These are phyloP conservation scores for Dipodomys ordii DNA, from an alignment of 2,113 vertebrate genomes.

Conservation along the genomic window DNA sequence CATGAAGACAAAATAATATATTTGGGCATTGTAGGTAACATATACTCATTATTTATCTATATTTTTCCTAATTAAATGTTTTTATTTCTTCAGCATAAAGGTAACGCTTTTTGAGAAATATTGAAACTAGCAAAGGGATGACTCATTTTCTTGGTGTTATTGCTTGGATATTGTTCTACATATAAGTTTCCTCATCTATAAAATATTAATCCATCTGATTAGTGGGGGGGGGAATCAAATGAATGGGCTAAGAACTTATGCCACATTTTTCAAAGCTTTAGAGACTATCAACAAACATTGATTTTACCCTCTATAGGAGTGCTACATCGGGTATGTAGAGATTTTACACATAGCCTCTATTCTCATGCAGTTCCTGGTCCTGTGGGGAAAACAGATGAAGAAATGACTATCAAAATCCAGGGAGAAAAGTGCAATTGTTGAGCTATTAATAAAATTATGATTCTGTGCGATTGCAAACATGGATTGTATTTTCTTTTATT, in stretches of 20 bases:
- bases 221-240: not conserved
- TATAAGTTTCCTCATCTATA: not conserved
- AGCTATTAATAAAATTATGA: constrained; percentile 41
- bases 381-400: not conserved
- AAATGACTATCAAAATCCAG: not conserved
- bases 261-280: not conserved
- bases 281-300: not conserved
- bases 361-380: not conserved
- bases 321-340: not conserved
- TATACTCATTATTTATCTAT: not conserved
- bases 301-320: not conserved
- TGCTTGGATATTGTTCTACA: not conserved
- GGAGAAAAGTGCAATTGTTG: not conserved
- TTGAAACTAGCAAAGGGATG: too few relatives aligned
- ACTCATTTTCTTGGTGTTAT: not conserved
- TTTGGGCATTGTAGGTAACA: not conserved
- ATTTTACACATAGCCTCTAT: not conserved
- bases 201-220: not conserved
- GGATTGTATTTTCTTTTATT: not conserved
- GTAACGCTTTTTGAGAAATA: too few relatives aligned
- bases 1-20: not conserved
- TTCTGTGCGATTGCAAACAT: not conserved
- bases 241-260: not conserved
- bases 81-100: not conserved
- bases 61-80: not conserved